Percentiles rank a stretch among this genome's conserved stretches.
These are phyloP conservation scores for Parelbella ahira DNA, from an alignment of 2,888 invertebrate genomes.

Conservation along the genomic window DNA sequence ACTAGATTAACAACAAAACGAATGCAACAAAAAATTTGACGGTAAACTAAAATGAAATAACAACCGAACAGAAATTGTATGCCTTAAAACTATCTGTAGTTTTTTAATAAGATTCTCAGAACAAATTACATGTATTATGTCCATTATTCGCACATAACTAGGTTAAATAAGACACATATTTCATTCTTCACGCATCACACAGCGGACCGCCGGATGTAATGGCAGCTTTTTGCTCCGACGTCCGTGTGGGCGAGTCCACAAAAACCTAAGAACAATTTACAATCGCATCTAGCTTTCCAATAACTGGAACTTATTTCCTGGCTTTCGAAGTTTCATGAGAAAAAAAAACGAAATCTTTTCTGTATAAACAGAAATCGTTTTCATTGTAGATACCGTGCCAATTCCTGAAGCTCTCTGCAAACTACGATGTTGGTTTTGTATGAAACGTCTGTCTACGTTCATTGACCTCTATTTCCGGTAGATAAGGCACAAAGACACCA, in stretches of 20 bases:
- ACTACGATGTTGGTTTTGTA: constrained; percentile 27
- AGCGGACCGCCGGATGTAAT: constrained; percentile 10
- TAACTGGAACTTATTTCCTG: constrained; percentile 24
- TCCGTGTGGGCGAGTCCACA: constrained; percentile 13
- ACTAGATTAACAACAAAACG: no score
- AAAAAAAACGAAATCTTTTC: constrained; percentile 10
- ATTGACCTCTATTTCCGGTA: neutral
- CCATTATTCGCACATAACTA: no score
- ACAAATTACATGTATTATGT: no score
- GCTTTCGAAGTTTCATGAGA: constrained; percentile 26
- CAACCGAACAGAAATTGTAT: no score
- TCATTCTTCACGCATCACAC: constrained; percentile 1
- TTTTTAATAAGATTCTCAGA: no score
- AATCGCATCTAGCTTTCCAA: constrained; percentile 22
- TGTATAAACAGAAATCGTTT: constrained; percentile 28
- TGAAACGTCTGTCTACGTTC: constrained; percentile 15
- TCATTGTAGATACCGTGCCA: constrained; percentile 32
- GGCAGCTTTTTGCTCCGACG: constrained; percentile 14
- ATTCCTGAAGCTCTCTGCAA: constrained; percentile 22
- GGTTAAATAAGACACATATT: constrained; percentile 11
- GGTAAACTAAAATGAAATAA: no score
- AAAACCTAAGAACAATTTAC: constrained; percentile 19
- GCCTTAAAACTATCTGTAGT: no score
- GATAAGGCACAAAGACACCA: neutral
- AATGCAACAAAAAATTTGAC: no score